phyloP scores from a whole-genome alignment of 2,113 vertebrate species.

The Catagonus wagneri region DNA sequence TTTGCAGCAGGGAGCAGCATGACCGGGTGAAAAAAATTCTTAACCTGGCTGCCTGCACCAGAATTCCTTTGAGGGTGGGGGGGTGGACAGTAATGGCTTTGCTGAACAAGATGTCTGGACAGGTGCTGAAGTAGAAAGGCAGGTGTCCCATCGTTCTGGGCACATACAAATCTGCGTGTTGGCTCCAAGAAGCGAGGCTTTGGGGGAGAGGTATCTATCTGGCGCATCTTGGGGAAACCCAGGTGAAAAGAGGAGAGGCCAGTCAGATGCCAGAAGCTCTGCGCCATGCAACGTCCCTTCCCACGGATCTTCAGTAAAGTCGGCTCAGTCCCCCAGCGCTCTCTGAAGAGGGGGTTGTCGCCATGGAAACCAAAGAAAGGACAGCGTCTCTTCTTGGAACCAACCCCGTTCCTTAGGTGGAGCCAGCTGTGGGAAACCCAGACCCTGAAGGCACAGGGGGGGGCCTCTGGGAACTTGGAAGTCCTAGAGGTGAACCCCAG shows the following conservation, averaged over 20 bases:
- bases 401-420: background rate
- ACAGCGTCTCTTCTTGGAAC: slow-evolving; percentile 9
- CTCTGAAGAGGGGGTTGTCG: slow-evolving; percentile 13
- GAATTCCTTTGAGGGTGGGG: background rate
- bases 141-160: background rate
- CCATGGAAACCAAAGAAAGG: slow-evolving; percentile 65
- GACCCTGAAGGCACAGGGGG: background rate
- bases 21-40: background rate
- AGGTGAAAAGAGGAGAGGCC: background rate
- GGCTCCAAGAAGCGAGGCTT: background rate
- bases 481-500: background rate
- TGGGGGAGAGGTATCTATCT: rapidly evolving
- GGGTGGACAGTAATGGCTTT: background rate
- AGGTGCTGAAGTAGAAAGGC: background rate
- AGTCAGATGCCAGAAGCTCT: background rate
- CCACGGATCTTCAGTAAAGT: slow-evolving; percentile 3
- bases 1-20: background rate
- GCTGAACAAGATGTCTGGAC: background rate
- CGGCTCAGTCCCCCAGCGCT: slow-evolving; percentile 6
- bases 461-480: background rate
- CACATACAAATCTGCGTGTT: rapidly evolving
- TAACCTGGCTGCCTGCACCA: background rate
- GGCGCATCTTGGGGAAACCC: background rate
- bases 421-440: background rate
- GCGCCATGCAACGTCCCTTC: background rate